phyloP scores from a whole-genome alignment of 2,797 vertebrate genomes.

The Betta splendens region DNA sequence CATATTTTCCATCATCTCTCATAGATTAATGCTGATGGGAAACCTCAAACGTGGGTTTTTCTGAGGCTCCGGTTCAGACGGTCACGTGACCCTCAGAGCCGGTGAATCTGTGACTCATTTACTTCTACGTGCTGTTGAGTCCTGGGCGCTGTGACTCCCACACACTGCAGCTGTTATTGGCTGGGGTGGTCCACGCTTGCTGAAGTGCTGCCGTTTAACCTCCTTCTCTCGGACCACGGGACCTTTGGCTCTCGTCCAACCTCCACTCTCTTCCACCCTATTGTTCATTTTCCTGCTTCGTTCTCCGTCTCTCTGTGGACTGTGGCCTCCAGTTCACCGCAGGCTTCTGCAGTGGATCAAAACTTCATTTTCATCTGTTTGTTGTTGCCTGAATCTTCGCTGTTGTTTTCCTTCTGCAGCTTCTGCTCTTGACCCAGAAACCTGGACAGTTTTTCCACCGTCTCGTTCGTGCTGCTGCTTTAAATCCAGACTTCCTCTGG shows the following conservation, averaged over 20 bases:
- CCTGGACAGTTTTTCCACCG: constrained; percentile 1
- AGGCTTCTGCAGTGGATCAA: constrained; percentile 47
- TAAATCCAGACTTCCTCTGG: background rate
- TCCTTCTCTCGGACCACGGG: no score
- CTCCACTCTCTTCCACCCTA: background rate
- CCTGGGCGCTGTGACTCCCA: no score
- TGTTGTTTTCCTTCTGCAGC: background rate
- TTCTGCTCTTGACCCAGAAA: constrained; percentile 10
- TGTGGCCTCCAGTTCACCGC: constrained; percentile 35
- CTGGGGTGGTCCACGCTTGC: no score
- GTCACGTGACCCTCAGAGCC: no score
- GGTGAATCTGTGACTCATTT: no score
- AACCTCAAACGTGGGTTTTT: background rate
- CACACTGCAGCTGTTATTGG: no score
- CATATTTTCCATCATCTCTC: background rate
- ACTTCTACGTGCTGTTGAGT: no score
- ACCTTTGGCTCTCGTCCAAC: no score
- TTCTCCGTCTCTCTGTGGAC: constrained; percentile 37
- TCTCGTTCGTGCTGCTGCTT: no score
- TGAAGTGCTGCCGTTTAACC: no score
- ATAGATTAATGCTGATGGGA: constrained; percentile 1
- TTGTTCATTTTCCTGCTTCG: background rate
- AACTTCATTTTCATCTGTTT: constrained; percentile 51
- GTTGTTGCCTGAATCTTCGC: constrained; percentile 31
- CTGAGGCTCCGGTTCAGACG: no score